Evolutionary conservation across 2,797 vertebrate species (phyloP).

Genomic region (Erethizon dorsatum): DNA sequence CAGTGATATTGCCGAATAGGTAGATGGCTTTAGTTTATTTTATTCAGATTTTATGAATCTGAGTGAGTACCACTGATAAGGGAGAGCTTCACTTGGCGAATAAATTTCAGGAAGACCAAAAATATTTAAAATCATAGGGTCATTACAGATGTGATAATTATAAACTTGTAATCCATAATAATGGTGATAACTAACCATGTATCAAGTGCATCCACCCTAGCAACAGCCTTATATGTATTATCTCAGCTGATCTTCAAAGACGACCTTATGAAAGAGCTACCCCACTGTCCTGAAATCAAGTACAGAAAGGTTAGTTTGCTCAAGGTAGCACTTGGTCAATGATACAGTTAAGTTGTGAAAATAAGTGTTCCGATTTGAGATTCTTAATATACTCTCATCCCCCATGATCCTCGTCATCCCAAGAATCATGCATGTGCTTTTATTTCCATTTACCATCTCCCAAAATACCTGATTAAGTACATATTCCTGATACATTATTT

Average conservation of each 20-base stretch:
- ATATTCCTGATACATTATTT: neutral
- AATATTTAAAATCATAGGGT: slow-evolving; percentile 17
- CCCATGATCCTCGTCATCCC: neutral
- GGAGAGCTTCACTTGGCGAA: neutral
- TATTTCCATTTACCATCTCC: neutral
- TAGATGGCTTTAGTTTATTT: neutral
- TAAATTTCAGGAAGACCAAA: slow-evolving; percentile 51
- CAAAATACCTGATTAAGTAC: neutral
- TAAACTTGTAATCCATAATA: neutral
- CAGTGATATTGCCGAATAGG: neutral
- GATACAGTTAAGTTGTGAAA: neutral
- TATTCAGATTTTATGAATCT: neutral
- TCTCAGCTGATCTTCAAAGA: slow-evolving; percentile 24
- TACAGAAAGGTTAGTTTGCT: slow-evolving; percentile 38
- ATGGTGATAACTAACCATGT: neutral
- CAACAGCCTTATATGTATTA: neutral
- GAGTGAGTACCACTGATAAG: neutral
- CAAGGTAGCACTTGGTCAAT: neutral
- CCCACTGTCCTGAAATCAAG: neutral
- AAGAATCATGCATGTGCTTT: neutral
- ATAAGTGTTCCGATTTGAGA: neutral
- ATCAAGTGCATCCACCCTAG: neutral
- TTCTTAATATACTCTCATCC: neutral
- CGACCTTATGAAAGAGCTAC: neutral
- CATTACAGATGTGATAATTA: slow-evolving; percentile 13